Base-by-base conservation (phyloP, 2,888 invertebrate species). In the Neoascia interrupta region DNA sequence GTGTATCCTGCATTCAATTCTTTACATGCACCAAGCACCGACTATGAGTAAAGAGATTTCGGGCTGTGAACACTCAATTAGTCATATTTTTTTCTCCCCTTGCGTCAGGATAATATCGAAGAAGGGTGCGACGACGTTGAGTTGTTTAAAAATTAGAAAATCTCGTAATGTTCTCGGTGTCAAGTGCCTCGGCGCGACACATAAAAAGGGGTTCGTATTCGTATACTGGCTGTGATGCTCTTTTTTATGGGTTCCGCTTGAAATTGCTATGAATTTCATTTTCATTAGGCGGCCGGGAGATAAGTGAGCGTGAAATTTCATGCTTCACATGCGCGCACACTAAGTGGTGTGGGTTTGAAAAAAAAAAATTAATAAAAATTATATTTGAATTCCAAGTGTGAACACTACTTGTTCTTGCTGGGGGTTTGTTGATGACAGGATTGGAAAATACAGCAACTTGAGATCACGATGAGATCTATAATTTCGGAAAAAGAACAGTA, bases 61-160 rank as follows among this genome's bases (percentile, higher is more conserved):
- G 56, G 61, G 61, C 73, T 49, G 73, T 79, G 79, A 79, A 79
- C 79, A 79, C 79, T 79, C 79, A 79, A 79, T 79, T 79, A 79
- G 79, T 79, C 79, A 79, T 79, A 13, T n/a, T n/a, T n/a, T 68
- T 49, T 64, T 64, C 60, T 34, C 68, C 49, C 41, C 6, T 15
- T 21, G 8, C 26, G 16, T 54, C 13, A 15, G 60, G 72, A 60
- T 66, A 72, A 76, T n/a, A n/a, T 72, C 72, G 72, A 72, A 54
- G 58, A 72, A 53, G 76, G 76, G 76, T 76, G 72, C 31, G 21
- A 19, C 31, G 41, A 61, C 49, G 16, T 19, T 56, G 53, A 66
- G 37, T 73, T 79, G 61, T 61, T 79, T 73, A 51, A 79, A 79
- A 79, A 79, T 68, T 68, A 61, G 60, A 31, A 31, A 73, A 56